Percentiles rank a stretch among this genome's conserved stretches.
Evolutionary conservation across 2,888 invertebrate genomes (phyloP).

Genomic region (Theristus sp.): DNA sequence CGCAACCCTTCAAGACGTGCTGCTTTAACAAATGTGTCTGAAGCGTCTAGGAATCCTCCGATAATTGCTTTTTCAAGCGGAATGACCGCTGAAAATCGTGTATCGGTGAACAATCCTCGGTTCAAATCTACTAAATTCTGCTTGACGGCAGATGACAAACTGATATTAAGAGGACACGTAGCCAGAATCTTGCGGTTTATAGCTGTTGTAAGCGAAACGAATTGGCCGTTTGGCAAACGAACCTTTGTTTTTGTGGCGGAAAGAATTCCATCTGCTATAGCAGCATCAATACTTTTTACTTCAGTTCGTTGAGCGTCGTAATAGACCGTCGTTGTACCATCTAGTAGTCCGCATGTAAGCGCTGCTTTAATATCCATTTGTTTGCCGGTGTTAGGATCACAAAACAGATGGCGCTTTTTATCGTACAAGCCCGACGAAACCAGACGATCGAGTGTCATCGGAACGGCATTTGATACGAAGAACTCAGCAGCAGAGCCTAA

Average conservation of each 20-base stretch:
- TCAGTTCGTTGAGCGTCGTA: no score
- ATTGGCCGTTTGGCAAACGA: not conserved
- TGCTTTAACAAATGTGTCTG: constrained; percentile 53
- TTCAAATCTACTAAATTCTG: constrained; percentile 44
- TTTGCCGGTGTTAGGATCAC: no score
- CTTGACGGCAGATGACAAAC: not conserved
- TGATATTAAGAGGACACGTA: constrained; percentile 10
- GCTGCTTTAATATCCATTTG: no score
- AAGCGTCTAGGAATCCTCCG: constrained; percentile 52
- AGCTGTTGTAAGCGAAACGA: not conserved
- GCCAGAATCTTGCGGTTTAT: not conserved
- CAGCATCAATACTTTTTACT: no score
- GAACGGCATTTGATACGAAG: no score
- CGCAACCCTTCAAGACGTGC: constrained; percentile 36
- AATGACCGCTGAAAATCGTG: constrained; percentile 39
- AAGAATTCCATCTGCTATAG: no score
- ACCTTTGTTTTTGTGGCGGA: not conserved
- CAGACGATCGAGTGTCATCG: no score
- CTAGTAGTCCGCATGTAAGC: no score
- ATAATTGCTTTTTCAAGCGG: constrained; percentile 57
- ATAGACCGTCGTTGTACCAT: no score
- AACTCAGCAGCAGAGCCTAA: no score
- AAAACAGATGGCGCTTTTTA: no score
- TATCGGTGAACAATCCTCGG: constrained; percentile 64
- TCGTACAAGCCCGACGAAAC: no score